Conservation (phyloP, 2,888 invertebrate genomes). For the Psylliodes chrysocephalus region DNA sequence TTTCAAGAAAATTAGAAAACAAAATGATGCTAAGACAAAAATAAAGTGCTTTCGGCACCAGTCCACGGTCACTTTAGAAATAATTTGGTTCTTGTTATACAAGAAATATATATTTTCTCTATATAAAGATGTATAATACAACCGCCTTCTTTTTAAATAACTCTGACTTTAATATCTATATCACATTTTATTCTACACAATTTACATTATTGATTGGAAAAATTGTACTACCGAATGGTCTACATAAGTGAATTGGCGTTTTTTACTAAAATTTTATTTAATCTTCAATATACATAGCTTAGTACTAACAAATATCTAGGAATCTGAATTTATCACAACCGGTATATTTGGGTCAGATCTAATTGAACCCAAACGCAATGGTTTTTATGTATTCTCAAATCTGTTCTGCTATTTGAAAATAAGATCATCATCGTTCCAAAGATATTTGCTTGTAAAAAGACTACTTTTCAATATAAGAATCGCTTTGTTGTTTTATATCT, state of each 20-base stretch:
- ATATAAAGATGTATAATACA: slow-evolving; percentile 25
- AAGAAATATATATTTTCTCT: slow-evolving; percentile 27
- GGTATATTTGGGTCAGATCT: too few species aligned
- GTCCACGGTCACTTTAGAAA: neutral
- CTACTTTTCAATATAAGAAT: too few species aligned
- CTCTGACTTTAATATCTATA: slow-evolving; percentile 27
- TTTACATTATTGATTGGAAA: slow-evolving; percentile 28
- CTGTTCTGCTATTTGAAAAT: too few species aligned
- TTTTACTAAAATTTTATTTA: neutral
- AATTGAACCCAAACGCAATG: too few species aligned
- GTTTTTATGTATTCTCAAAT: too few species aligned
- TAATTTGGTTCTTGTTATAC: neutral
- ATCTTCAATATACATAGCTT: too few species aligned
- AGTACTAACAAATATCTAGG: too few species aligned
- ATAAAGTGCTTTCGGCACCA: slow-evolving; percentile 12
- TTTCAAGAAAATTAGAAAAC: slow-evolving; percentile 20
- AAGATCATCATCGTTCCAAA: too few species aligned
- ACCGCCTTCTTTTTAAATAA: slow-evolving; percentile 19
- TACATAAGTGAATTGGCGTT: slow-evolving; percentile 9
- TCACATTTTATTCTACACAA: slow-evolving; percentile 36
- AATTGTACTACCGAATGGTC: slow-evolving; percentile 23
- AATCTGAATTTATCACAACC: too few species aligned
- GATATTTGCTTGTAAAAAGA: too few species aligned
- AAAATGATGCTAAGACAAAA: slow-evolving; percentile 24
- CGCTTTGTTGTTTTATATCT: too few species aligned